These are phyloP conservation scores for Sceloporus undulatus DNA, from an alignment of 2,113 vertebrate species.

Conservation along the genomic window DNA sequence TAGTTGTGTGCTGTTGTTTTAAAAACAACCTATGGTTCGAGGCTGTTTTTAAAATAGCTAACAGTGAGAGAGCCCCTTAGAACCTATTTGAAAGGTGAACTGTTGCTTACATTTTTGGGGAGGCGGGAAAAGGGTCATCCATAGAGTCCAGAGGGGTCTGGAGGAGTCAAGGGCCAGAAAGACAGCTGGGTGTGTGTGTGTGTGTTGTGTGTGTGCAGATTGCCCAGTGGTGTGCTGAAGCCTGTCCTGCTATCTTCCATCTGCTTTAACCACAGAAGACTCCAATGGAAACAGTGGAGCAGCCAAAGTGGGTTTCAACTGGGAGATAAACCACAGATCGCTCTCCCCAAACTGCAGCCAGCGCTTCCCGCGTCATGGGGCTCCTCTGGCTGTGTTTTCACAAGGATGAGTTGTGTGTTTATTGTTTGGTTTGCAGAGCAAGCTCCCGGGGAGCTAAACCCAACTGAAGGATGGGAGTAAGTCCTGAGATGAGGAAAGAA, in stretches of 20 bases:
- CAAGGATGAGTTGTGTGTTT: not conserved
- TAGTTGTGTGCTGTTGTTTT: too few species aligned
- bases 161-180: too few species aligned
- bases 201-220: too few species aligned
- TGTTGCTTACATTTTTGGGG: too few species aligned
- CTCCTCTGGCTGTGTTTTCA: not conserved
- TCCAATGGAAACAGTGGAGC: not conserved
- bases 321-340: too few species aligned
- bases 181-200: too few species aligned
- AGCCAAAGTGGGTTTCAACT: not conserved
- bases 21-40: too few species aligned
- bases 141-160: too few species aligned
- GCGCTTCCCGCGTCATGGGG: not conserved
- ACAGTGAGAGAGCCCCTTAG: too few species aligned
- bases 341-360: rapidly evolving
- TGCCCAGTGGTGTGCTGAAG: not conserved
- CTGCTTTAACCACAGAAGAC: not conserved
- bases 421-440: slow-evolving; percentile 19
- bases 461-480: slow-evolving; percentile 36
- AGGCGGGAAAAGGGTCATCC: too few species aligned
- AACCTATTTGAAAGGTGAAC: too few species aligned
- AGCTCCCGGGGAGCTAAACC: slow-evolving; percentile 34
- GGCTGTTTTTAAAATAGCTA: too few species aligned
- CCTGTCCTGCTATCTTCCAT: not conserved
- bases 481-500: slow-evolving; percentile 43